Percentiles rank a stretch among this genome's conserved stretches.
Conservation (phyloP, 2,888 invertebrate species). For the Ochlodes sylvanus region DNA sequence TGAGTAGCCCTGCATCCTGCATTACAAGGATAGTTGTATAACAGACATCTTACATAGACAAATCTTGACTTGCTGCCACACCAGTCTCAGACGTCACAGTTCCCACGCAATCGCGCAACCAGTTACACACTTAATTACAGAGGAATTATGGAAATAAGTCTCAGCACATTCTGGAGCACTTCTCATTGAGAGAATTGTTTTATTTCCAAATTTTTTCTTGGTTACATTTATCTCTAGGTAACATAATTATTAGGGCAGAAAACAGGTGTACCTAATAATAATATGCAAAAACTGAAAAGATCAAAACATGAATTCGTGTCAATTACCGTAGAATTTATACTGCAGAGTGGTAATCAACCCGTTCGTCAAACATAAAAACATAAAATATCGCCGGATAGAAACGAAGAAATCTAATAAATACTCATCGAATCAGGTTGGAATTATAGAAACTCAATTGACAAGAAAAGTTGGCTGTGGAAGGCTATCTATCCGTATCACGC, state of each 20-base stretch:
- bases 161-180: neutral
- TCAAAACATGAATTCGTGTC: too few species aligned
- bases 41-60: neutral
- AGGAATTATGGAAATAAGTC: neutral
- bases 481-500: neutral
- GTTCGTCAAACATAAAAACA: too few species aligned
- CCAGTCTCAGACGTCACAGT: neutral
- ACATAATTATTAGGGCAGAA: too few species aligned
- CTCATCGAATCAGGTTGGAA: neutral
- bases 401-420: too few species aligned
- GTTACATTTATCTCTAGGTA: too few species aligned
- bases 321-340: too few species aligned
- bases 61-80: neutral
- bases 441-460: neutral
- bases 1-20: too few species aligned
- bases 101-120: conserved; percentile 1
- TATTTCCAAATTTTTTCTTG: neutral
- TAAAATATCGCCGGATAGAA: too few species aligned
- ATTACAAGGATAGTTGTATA: too few species aligned
- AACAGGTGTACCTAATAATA: too few species aligned
- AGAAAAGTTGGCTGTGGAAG: neutral
- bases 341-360: too few species aligned
- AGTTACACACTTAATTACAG: neutral
- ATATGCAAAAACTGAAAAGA: too few species aligned
- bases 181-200: neutral